Evolutionary conservation across 23 tunicate genomes (phyloP), one percentile per base, ranked within the genome.

Genomic region (Halocynthia aurantium): DNA sequence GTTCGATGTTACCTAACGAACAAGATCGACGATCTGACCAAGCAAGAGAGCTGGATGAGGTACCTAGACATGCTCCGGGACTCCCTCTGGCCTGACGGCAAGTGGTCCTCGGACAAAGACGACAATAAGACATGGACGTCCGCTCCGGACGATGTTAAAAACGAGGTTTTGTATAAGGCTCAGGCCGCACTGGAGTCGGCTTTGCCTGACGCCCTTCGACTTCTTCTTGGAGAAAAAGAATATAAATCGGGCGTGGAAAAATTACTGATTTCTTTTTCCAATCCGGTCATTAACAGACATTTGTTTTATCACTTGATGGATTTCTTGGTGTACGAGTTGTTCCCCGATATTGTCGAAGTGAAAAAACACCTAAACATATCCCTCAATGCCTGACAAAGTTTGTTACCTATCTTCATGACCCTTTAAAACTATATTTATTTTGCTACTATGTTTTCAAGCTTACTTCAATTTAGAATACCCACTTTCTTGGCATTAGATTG

Each of bases 11-110:
- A 55, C 65, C 51, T 90, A 13, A 53, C 54, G 8, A 22, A 50
- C 7, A 51, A 86, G 40, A 61, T 85, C 7, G 22, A 76, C 6
- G 15, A 52, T 12, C 76, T 90, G 68, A 81, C 85, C 5, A 53
- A 49, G 10, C 56, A 81, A 53, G 87, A 90, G 13, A 72, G 70
- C 67, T 90, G 97, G 97, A 57, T 82, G 65, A 69, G 75, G 5
- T 85, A 85, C 60, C 54, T 84, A 18, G 61, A 80, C 82, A 78
- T 61, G 1, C 83, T 92, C n/a, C 90, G 80, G 50, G 52, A 76
- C 7, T 52, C 92, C 1, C 52, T 92, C 56, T 92, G 98, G 92
- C 93, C 93, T 6, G 76, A 83, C 11, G 98, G 98, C 8, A 71
- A 77, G 51, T 92, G 98, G 98, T 80, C 44, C 10, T 57, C 74